Evolutionary conservation across 1,140 invertebrate genomes (phyloP).

Genomic region (Linepithema humile): DNA sequence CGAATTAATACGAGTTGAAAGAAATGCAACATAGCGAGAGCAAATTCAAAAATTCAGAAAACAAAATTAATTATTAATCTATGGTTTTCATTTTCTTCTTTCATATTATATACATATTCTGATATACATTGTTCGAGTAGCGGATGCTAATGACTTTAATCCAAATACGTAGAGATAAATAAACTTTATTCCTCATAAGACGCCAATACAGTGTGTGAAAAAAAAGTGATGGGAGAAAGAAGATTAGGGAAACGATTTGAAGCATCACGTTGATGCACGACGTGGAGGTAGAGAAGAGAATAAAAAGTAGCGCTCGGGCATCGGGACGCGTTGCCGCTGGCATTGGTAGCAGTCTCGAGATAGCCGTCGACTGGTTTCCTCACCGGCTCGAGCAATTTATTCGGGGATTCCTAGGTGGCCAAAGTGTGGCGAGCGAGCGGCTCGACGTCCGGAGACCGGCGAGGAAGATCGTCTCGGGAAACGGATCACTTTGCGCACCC

Average conservation of each 20-base stretch:
- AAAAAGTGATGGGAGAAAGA: neutral
- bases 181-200: too few relatives aligned
- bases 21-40: neutral
- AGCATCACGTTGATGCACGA: constrained; percentile 7
- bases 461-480: constrained; percentile 7
- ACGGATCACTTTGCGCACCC: constrained; percentile 6
- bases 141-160: too few relatives aligned
- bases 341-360: constrained; percentile 84
- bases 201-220: too few relatives aligned
- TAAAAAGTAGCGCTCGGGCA: constrained; percentile 71
- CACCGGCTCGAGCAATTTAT: constrained; percentile 81
- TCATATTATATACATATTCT: too few relatives aligned
- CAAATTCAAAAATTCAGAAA: neutral
- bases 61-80: neutral
- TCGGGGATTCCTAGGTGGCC: constrained; percentile 76
- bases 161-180: too few relatives aligned
- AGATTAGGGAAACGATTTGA: neutral
- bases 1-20: neutral
- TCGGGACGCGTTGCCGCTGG: constrained; percentile 81
- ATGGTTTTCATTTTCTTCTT: too few relatives aligned
- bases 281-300: constrained; percentile 57
- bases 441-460: constrained; percentile 36
- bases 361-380: constrained; percentile 83
- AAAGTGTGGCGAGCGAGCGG: constrained; percentile 75
- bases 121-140: too few relatives aligned